Percentiles rank a stretch among this genome's conserved stretches.
phyloP scores from a whole-genome alignment of 2,113 vertebrate genomes.

The Xyliphius kryptos region DNA sequence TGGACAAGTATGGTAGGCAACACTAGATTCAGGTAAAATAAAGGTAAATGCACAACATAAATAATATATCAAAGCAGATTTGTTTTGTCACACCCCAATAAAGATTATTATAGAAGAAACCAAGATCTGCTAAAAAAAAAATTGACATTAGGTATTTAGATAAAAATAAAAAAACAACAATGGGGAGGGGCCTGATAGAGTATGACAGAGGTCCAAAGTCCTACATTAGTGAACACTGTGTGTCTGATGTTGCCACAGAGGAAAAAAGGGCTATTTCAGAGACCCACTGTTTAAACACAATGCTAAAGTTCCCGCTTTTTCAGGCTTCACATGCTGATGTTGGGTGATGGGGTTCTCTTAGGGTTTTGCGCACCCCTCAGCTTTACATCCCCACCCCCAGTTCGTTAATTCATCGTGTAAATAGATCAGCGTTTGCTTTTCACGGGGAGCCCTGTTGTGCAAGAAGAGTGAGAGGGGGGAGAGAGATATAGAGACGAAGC shows the following conservation, averaged over 20 bases:
- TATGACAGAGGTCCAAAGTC: constrained; percentile 31
- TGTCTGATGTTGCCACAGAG: constrained; percentile 34
- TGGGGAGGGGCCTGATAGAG: constrained; percentile 5
- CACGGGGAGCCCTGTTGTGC: constrained; percentile 65
- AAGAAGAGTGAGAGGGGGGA: constrained; percentile 53
- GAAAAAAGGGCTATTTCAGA: constrained; percentile 30
- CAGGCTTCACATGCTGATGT: constrained; percentile 28
- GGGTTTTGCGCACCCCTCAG: constrained; percentile 61
- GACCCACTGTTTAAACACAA: constrained; percentile 56
- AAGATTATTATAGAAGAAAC: constrained; percentile 1
- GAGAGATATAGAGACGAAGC: constrained; percentile 25
- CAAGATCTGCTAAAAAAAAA: not conserved
- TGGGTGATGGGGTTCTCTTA: constrained; percentile 37
- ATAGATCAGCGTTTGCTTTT: constrained; percentile 84
- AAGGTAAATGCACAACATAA: too few species aligned
- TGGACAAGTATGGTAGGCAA: constrained; percentile 1
- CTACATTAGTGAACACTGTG: constrained; percentile 20
- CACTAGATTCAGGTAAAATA: constrained; percentile 9
- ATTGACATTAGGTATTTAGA: too few species aligned
- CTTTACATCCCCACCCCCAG: constrained; percentile 56
- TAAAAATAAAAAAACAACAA: constrained; percentile 2
- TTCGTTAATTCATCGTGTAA: constrained; percentile 83
- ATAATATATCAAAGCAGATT: too few species aligned
- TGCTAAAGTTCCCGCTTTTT: constrained; percentile 36
- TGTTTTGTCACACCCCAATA: too few species aligned